Evolutionary conservation across 2,113 vertebrate species (phyloP).

Genomic region (Nothoprocta perdicaria): DNA sequence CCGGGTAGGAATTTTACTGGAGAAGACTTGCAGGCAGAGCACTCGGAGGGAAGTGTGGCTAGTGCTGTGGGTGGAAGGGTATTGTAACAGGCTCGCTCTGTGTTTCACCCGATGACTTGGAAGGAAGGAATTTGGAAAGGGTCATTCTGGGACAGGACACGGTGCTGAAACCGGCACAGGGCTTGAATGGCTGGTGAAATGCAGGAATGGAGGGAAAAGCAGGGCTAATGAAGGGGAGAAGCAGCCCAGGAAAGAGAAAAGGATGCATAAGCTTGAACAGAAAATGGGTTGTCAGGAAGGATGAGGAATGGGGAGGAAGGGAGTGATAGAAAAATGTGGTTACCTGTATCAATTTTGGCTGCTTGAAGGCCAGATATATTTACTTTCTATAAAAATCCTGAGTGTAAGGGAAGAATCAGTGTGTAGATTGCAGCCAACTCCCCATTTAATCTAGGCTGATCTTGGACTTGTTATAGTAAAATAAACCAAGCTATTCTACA

Average conservation of each 20-base stretch:
- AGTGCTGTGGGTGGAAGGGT: not conserved
- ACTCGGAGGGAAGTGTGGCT: not conserved
- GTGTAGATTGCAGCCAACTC: not conserved
- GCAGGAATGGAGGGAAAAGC: not conserved
- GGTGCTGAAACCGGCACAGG: not conserved
- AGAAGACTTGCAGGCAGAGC: not conserved
- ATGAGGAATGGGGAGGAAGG: not conserved
- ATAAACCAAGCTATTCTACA: not conserved
- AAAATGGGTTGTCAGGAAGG: not conserved
- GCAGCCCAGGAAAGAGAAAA: not conserved
- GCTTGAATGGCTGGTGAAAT: not conserved
- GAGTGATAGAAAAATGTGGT: not conserved
- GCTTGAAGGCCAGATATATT: not conserved
- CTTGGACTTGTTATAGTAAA: not conserved
- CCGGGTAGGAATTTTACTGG: constrained; percentile 31
- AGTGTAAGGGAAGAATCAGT: not conserved
- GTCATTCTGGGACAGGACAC: not conserved
- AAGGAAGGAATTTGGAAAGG: not conserved
- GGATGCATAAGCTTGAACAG: not conserved
- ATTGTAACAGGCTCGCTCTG: constrained; percentile 21
- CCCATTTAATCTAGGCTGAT: not conserved
- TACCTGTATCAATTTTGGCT: not conserved
- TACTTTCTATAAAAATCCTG: not conserved
- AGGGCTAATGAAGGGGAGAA: not conserved
- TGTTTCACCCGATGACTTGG: not conserved